A percentile compares a stretch with the other conserved stretches of the same genome.
Evolutionary conservation across 2,888 invertebrate genomes (phyloP).

Genomic region (Himalopsyche kuldschensis): DNA sequence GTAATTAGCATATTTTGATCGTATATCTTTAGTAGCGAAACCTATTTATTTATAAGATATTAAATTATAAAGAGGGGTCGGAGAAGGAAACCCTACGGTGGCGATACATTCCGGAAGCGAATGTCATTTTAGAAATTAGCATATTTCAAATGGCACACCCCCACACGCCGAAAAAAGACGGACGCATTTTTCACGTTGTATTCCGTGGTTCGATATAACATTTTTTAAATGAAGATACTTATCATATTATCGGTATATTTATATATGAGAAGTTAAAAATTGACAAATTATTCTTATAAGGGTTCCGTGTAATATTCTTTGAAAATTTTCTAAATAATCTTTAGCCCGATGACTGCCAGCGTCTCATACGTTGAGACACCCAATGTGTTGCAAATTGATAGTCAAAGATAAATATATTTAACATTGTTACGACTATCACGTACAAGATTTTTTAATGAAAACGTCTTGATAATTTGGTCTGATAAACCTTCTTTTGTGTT

Average conservation of each 20-base stretch:
- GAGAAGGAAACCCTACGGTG: conserved; percentile 13
- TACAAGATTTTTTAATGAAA: too few relatives aligned
- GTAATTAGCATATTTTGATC: conserved; percentile 32
- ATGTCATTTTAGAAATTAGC: conserved; percentile 17
- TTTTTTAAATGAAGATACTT: not conserved
- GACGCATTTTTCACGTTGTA: not conserved
- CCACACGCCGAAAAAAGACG: not conserved
- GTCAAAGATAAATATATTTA: too few relatives aligned
- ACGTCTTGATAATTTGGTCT: too few relatives aligned
- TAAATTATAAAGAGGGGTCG: conserved; percentile 24
- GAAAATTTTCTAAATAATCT: too few relatives aligned
- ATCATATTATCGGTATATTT: not conserved
- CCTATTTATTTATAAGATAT: conserved; percentile 22
- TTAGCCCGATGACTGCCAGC: too few relatives aligned
- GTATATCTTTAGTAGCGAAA: conserved; percentile 20
- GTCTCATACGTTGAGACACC: too few relatives aligned
- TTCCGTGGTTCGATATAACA: not conserved
- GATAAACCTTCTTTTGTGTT: too few relatives aligned
- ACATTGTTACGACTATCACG: too few relatives aligned
- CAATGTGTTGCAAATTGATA: too few relatives aligned
- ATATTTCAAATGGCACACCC: not conserved
- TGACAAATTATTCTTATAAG: too few relatives aligned
- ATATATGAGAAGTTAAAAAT: not conserved
- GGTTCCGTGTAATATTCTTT: too few relatives aligned
- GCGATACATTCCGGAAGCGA: conserved; percentile 13